Percentiles rank a stretch among this genome's conserved stretches.
Evolutionary conservation across 2,797 vertebrate species (phyloP).

Genomic region (Trichosurus vulpecula): DNA sequence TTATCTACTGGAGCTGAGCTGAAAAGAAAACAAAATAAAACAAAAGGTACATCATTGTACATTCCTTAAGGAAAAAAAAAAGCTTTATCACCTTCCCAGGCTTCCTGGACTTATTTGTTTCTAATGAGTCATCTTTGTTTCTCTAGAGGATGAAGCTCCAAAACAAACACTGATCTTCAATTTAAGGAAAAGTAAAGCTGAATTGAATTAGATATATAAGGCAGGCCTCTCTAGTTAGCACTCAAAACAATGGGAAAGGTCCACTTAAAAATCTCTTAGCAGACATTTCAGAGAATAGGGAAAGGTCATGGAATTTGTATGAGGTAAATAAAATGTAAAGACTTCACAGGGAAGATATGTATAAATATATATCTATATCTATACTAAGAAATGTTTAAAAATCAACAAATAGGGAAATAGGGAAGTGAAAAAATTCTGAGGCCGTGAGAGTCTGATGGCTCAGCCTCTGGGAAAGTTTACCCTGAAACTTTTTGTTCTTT

Average conservation of each 20-base stretch:
- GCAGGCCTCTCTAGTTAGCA: background rate
- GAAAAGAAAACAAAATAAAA: too few relatives aligned
- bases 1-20: background rate
- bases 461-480: too few relatives aligned
- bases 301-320: background rate
- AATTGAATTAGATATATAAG: background rate
- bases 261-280: background rate
- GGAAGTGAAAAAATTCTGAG: too few relatives aligned
- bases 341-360: too few relatives aligned
- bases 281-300: background rate
- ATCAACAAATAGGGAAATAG: too few relatives aligned
- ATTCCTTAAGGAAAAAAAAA: background rate
- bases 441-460: too few relatives aligned
- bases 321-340: too few relatives aligned
- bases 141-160: background rate
- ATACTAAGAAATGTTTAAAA: too few relatives aligned
- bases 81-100: background rate
- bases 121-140: background rate
- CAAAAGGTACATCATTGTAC: background rate
- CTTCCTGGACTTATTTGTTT: background rate
- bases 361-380: too few relatives aligned
- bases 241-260: background rate
- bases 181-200: background rate
- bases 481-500: too few relatives aligned
- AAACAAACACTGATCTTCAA: background rate